These are phyloP conservation scores for Paratilapia polleni DNA, from an alignment of 2,113 vertebrate species.

Conservation along the genomic window DNA sequence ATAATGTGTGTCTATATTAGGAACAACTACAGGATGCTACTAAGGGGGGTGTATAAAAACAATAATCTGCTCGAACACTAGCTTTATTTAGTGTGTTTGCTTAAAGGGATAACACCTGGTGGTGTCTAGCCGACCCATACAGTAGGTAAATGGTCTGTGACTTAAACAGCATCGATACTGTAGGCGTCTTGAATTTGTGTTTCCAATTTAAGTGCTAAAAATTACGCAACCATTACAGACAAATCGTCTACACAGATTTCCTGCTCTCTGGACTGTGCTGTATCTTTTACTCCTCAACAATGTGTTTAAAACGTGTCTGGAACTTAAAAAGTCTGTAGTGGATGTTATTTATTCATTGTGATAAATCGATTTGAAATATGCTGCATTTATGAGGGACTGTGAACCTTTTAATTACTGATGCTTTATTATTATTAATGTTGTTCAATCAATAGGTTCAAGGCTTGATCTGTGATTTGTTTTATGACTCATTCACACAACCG, in stretches of 20 bases:
- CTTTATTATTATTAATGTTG: neutral
- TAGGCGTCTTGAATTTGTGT: neutral
- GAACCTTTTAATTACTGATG: too few species aligned
- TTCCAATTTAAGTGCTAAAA: neutral
- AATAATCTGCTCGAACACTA: neutral
- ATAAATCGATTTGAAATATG: neutral
- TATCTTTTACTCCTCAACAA: neutral
- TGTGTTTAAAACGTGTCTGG: neutral
- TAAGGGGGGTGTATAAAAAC: neutral
- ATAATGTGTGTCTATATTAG: too few species aligned
- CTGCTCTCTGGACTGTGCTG: neutral
- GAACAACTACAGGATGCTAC: neutral
- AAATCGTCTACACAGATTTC: too few species aligned
- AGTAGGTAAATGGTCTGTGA: neutral
- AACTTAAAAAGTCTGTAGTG: neutral
- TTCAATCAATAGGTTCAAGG: neutral
- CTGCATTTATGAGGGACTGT: too few species aligned
- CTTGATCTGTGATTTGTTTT: neutral
- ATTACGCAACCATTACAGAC: neutral
- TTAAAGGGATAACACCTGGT: neutral
- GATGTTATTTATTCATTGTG: neutral
- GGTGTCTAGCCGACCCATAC: neutral
- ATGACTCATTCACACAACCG: neutral
- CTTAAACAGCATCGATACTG: neutral
- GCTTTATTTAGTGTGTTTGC: neutral